These are phyloP conservation scores for Lasiurus borealis DNA, from an alignment of 2,113 vertebrate genomes.

Conservation along the genomic window DNA sequence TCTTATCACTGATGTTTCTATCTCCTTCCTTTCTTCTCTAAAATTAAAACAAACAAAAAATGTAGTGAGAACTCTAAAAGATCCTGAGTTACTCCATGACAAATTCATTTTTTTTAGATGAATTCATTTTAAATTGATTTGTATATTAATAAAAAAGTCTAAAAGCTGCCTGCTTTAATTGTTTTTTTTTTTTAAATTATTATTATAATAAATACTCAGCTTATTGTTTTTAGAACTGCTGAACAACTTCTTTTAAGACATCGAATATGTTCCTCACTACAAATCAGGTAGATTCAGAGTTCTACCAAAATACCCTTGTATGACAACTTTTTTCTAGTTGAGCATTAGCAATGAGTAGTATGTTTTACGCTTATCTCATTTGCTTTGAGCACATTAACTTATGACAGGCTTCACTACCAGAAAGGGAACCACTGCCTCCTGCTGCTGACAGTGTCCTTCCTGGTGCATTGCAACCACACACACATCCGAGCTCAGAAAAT, in stretches of 20 bases:
- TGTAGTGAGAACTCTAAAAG: conserved; percentile 20
- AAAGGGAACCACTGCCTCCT: not conserved
- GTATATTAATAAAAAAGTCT: not conserved
- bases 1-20: too few relatives aligned
- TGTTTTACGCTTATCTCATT: not conserved
- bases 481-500: not conserved
- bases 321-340: not conserved
- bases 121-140: conserved; percentile 27
- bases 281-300: not conserved
- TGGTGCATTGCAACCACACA: not conserved
- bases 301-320: not conserved
- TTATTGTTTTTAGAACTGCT: conserved; percentile 7
- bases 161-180: not conserved
- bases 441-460: not conserved
- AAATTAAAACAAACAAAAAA: not conserved
- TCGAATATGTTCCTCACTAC: not conserved
- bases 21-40: too few relatives aligned
- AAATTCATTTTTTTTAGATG: conserved; percentile 18
- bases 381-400: not conserved
- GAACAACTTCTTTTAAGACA: not conserved
- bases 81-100: not conserved
- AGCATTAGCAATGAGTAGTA: not conserved
- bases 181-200: not conserved
- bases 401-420: not conserved
- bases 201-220: not conserved